phyloP scores from a whole-genome alignment of 2,888 invertebrate genomes.

The Heliconius erato region DNA sequence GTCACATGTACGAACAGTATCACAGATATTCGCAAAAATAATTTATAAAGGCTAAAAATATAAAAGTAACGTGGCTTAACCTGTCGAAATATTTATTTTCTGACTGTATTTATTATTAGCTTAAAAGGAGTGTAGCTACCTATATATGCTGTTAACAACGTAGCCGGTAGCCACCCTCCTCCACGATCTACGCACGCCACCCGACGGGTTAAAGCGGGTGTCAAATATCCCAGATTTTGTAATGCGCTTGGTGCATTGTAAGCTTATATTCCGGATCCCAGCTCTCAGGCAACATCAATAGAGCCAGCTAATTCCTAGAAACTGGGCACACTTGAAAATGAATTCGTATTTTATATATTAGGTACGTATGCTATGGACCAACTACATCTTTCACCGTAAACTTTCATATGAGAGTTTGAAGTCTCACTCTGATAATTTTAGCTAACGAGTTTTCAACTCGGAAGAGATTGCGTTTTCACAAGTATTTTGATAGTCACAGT shows the following conservation, averaged over 20 bases:
- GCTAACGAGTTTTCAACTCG: background rate
- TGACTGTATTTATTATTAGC: no score
- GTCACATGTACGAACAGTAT: no score
- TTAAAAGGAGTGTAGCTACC: background rate
- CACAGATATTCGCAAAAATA: no score
- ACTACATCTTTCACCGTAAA: background rate
- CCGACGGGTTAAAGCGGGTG: background rate
- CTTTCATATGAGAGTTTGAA: background rate
- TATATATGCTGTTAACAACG: background rate
- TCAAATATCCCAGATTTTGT: slow-evolving; percentile 21
- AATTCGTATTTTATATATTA: background rate
- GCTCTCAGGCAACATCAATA: background rate
- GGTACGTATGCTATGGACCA: no score
- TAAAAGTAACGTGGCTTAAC: no score
- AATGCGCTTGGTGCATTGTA: slow-evolving; percentile 1
- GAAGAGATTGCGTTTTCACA: no score
- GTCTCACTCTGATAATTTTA: background rate
- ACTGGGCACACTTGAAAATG: background rate
- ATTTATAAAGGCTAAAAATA: no score
- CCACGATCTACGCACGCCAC: background rate
- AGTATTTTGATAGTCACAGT: no score
- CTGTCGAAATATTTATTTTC: no score
- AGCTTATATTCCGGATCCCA: background rate
- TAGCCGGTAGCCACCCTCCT: background rate
- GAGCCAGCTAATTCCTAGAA: background rate